Evolutionary conservation across 2,797 vertebrate genomes (phyloP).

Genomic region (Gymnoscopelus microlampas): DNA sequence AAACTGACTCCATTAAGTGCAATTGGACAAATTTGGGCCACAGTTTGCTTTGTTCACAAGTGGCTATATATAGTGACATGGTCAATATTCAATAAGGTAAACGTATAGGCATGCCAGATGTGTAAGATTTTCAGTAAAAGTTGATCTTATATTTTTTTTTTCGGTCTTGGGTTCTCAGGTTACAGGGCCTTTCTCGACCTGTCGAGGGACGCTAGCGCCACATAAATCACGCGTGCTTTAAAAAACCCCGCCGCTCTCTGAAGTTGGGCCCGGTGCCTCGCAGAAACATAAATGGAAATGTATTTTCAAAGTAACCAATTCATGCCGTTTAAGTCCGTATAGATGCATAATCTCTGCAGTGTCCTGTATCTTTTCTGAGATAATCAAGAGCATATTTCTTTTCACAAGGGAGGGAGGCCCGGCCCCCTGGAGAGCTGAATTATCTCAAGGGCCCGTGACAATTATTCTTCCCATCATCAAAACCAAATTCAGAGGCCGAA

Average conservation of each 20-base stretch:
- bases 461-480: background rate
- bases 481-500: background rate
- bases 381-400: slow-evolving; percentile 9
- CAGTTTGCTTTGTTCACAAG: slow-evolving; percentile 65
- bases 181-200: slow-evolving; percentile 82
- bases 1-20: slow-evolving; percentile 2
- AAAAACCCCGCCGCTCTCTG: slow-evolving; percentile 71
- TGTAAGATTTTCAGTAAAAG: slow-evolving; percentile 71
- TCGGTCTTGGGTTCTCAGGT: slow-evolving; percentile 74
- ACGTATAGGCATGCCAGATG: slow-evolving; percentile 69
- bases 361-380: background rate
- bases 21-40: slow-evolving; percentile 45
- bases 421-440: background rate
- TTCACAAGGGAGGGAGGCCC: background rate
- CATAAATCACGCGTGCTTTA: slow-evolving; percentile 87
- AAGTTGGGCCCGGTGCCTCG: slow-evolving; percentile 71
- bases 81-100: slow-evolving; percentile 72
- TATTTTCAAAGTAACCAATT: slow-evolving; percentile 43
- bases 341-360: slow-evolving; percentile 63
- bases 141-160: slow-evolving; percentile 66
- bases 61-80: slow-evolving; percentile 63
- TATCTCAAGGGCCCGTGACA: background rate
- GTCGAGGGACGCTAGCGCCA: slow-evolving; percentile 73
- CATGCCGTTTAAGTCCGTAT: slow-evolving; percentile 44
- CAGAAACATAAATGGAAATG: slow-evolving; percentile 44